Evolutionary conservation across 2,888 invertebrate species (phyloP).

Genomic region (Orthosia gothica): DNA sequence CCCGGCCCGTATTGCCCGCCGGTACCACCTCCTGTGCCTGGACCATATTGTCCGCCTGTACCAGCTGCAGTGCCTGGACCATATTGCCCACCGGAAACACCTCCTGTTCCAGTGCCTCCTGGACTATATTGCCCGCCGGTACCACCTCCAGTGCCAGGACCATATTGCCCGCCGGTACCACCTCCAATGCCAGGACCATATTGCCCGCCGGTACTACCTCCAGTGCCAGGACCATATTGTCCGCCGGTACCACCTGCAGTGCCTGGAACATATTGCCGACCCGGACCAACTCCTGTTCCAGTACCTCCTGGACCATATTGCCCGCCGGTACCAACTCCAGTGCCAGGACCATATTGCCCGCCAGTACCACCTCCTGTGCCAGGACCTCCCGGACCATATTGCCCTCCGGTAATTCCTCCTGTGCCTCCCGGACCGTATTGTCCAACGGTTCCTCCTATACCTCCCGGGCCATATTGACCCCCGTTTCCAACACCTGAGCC

Average conservation of each 20-base stretch:
- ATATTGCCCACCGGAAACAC: conserved; percentile 26
- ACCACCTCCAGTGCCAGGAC: conserved; percentile 25
- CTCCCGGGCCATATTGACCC: conserved; percentile 3
- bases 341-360: conserved; percentile 16
- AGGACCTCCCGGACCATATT: conserved; percentile 26
- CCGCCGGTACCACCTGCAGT: conserved; percentile 22
- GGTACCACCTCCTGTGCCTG: conserved; percentile 15
- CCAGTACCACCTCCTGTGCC: conserved; percentile 15
- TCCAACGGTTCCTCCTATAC: conserved; percentile 8
- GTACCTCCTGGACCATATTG: conserved; percentile 34
- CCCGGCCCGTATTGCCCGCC: conserved; percentile 40
- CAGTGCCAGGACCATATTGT: conserved; percentile 31
- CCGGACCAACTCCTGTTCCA: not conserved
- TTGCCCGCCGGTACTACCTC: conserved; percentile 40
- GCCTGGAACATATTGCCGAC: conserved; percentile 37
- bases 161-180: conserved; percentile 23
- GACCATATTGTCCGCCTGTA: conserved; percentile 46
- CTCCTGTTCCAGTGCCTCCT: not conserved
- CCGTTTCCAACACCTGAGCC: not conserved
- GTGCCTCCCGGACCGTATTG: conserved; percentile 24
- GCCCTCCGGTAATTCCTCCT: conserved; percentile 21
- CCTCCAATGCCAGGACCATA: conserved; percentile 40
- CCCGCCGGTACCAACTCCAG: not conserved
- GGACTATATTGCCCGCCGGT: conserved; percentile 49
- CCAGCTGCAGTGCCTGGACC: conserved; percentile 32